Conservation (phyloP, 2,113 vertebrate species). For the Phrynocephalus versicolor region DNA sequence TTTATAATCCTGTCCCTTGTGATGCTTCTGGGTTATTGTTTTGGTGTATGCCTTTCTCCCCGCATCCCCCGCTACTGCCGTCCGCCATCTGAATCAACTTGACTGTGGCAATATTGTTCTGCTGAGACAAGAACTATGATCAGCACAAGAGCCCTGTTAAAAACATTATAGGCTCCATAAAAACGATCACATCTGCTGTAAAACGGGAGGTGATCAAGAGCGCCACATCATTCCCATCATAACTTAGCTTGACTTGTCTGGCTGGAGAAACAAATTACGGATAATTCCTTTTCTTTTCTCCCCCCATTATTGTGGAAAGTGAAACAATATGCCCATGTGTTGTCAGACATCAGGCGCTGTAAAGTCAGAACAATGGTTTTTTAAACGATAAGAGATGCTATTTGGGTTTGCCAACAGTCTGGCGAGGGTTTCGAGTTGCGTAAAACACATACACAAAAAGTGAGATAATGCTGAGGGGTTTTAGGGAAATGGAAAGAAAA, state of each 20-base stretch:
- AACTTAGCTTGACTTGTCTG: constrained; percentile 74
- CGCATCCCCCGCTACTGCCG: background rate
- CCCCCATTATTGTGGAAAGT: constrained; percentile 60
- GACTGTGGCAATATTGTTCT: constrained; percentile 66
- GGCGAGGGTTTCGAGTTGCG: constrained; percentile 12
- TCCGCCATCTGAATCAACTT: constrained; percentile 63
- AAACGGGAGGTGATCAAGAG: constrained; percentile 75
- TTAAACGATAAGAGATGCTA: constrained; percentile 61
- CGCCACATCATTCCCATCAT: constrained; percentile 59
- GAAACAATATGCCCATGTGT: constrained; percentile 50
- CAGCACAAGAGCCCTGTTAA: constrained; percentile 66
- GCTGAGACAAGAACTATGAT: constrained; percentile 69
- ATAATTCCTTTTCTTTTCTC: constrained; percentile 53
- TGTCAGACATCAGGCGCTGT: constrained; percentile 53
- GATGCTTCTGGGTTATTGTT: constrained; percentile 5
- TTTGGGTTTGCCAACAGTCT: constrained; percentile 53
- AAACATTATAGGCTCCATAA: constrained; percentile 74
- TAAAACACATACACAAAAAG: constrained; percentile 32
- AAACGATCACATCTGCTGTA: constrained; percentile 76
- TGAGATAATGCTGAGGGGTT: constrained; percentile 25
- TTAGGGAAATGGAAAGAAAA: background rate
- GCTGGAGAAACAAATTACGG: constrained; percentile 75
- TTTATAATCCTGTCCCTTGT: constrained; percentile 42
- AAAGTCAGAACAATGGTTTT: constrained; percentile 67
- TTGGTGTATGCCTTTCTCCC: background rate